Percentiles rank a stretch among this genome's conserved stretches.
Conservation (phyloP, 2,797 vertebrate species). For the Todus mexicanus region DNA sequence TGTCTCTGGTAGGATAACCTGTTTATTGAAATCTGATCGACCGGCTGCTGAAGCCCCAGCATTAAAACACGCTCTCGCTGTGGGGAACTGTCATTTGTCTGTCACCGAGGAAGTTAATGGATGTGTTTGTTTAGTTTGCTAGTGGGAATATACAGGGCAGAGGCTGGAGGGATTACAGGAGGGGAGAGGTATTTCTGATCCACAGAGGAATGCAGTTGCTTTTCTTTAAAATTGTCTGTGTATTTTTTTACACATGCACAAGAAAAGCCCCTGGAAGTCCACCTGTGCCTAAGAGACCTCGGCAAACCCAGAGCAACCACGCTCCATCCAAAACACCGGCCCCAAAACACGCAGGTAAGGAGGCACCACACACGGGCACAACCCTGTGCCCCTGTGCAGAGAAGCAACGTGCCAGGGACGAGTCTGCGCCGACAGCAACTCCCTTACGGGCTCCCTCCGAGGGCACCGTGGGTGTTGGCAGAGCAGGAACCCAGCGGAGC, state of each 20-base stretch:
- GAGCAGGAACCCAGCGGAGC: background rate
- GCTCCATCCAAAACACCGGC: background rate
- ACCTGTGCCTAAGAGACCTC: background rate
- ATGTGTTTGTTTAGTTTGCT: conserved; percentile 68
- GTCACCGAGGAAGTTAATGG: conserved; percentile 59
- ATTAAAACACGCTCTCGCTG: conserved; percentile 19
- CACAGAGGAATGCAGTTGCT: conserved; percentile 59
- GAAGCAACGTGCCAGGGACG: background rate
- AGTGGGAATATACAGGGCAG: conserved; percentile 53
- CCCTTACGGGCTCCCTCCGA: background rate
- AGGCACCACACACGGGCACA: background rate
- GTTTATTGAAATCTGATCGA: conserved; percentile 60
- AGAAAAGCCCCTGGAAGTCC: conserved; percentile 19
- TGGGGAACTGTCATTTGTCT: conserved; percentile 65
- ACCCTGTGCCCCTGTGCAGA: background rate
- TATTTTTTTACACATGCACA: background rate
- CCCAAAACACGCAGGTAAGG: background rate
- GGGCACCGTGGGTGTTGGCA: fast-evolving
- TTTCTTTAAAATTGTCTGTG: conserved; percentile 29
- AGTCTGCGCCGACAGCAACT: background rate
- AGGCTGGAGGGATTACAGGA: conserved; percentile 35
- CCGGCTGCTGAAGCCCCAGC: background rate
- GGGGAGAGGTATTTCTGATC: conserved; percentile 58
- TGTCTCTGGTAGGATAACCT: conserved; percentile 30
- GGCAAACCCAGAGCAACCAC: fast-evolving